Conservation (phyloP, 2,797 vertebrate genomes). For the Dryobates pubescens region DNA sequence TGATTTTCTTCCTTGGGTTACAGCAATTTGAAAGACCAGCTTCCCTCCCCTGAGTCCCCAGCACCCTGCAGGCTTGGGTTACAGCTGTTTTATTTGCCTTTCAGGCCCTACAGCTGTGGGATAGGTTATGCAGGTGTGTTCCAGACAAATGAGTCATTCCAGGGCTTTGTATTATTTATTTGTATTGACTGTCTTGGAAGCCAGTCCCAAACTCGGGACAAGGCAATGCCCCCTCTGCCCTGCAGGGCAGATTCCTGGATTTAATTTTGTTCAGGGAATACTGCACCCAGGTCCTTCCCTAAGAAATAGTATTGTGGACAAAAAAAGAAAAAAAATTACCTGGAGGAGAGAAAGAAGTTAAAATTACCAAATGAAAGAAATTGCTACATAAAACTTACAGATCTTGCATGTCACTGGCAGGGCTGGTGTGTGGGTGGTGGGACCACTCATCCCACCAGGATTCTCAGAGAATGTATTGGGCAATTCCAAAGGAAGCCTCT, state of each 20-base stretch:
- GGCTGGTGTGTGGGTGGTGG: background rate
- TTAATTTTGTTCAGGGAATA: background rate
- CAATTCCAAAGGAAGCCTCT: background rate
- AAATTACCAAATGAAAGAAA: background rate
- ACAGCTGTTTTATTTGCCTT: constrained; percentile 65
- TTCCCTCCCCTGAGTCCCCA: constrained; percentile 22
- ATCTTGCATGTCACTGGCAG: fast-evolving
- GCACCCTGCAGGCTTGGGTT: constrained; percentile 52
- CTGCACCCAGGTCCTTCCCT: background rate
- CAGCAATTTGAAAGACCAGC: constrained; percentile 40
- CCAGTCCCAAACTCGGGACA: background rate
- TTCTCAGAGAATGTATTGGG: background rate
- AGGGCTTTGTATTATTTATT: constrained; percentile 31
- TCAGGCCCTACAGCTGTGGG: constrained; percentile 53
- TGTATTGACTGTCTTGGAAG: background rate
- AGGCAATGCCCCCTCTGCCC: background rate
- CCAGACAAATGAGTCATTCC: constrained; percentile 7
- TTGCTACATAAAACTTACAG: background rate
- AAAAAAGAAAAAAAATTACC: background rate
- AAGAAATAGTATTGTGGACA: background rate
- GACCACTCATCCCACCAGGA: fast-evolving
- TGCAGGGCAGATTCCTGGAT: background rate
- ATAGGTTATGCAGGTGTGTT: constrained; percentile 63
- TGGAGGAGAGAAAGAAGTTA: background rate
- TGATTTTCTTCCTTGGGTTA: constrained; percentile 65